A percentile compares a stretch with the other conserved stretches of the same genome.
These are phyloP conservation scores for Hartigia nigra DNA, from an alignment of 2,888 invertebrate genomes.

Conservation along the genomic window DNA sequence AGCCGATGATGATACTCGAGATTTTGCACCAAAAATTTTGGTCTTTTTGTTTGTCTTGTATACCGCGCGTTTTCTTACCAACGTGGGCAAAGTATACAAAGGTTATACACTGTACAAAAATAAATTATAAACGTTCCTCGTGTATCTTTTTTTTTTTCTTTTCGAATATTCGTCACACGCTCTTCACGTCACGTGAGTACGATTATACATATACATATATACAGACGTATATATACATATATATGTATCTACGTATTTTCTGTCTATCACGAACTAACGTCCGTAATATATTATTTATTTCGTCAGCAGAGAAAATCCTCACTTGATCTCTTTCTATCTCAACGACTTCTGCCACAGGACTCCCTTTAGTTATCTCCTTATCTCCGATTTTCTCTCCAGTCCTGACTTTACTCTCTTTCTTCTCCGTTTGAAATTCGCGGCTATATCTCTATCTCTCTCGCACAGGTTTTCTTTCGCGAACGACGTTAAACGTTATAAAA, in stretches of 20 bases:
- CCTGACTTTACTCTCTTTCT: background rate
- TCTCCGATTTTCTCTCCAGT: background rate
- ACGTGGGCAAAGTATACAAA: constrained; percentile 10
- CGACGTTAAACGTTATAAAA: background rate
- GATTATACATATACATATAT: background rate
- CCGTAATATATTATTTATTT: background rate
- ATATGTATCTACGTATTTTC: background rate
- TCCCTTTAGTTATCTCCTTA: background rate
- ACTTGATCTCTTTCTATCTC: background rate
- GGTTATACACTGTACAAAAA: constrained; percentile 25
- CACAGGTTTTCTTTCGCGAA: background rate
- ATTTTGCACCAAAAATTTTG: background rate
- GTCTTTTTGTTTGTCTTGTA: background rate
- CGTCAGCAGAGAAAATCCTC: background rate
- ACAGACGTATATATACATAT: background rate
- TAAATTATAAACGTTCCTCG: constrained; percentile 23
- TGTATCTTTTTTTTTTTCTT: background rate
- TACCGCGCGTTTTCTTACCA: background rate
- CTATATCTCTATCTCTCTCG: background rate
- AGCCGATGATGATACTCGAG: background rate
- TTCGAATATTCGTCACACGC: background rate
- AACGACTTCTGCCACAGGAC: background rate
- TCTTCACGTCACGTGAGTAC: background rate
- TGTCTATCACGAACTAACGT: background rate
- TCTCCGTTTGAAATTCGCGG: background rate